Base-by-base conservation (phyloP, 2,888 invertebrate genomes). In the Hypsopygia costalis region DNA sequence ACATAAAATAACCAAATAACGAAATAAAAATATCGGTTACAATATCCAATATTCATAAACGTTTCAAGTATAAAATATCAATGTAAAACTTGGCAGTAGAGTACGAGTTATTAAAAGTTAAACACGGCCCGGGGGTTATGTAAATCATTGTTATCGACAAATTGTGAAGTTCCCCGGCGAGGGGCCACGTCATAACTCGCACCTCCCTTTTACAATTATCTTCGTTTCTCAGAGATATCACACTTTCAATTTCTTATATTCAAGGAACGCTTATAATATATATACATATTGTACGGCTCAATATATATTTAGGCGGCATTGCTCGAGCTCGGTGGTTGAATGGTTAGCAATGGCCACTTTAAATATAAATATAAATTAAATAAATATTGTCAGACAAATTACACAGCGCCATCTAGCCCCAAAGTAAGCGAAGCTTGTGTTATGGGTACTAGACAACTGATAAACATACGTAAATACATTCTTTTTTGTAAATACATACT, bases 111-210 rank as follows among this genome's bases (percentile, higher is more conserved):
- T 36, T 30, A 31, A 11, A 37, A 31, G 11, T 31, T 12, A 31
- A 37, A 37, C 32, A 29, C 28, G 27, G 32, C 30, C 29, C 10
- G 28, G 27, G 22, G 34, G 34, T 9, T 35, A 46, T 43, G 43
- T 48, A 49, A 47, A 48, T 48, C 41, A 44, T 40, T 44, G 45
- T 48, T 51, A 47, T 48, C 45, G 41, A 42, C 42, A 41, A 44
- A 48, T 42, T 45, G 49, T 48, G 47, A 47, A 43, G 44, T 51
- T 44, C 39, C 42, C 28, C n/a, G 30, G 29, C 10, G 22, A 28
- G 32, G 29, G 9, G 21, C 16, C 22, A 35, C 35, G 34, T 38
- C 11, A 35, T 35, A 27, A 12, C 12, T 16, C 9, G 39, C 33
- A 34, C 16, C 28, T 34, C 20, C 32, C 32, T 32, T 12, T 32